A percentile compares a stretch with the other conserved stretches of the same genome.
Conservation (phyloP, 2,888 invertebrate genomes). For the Gymnosoma rotundatum region DNA sequence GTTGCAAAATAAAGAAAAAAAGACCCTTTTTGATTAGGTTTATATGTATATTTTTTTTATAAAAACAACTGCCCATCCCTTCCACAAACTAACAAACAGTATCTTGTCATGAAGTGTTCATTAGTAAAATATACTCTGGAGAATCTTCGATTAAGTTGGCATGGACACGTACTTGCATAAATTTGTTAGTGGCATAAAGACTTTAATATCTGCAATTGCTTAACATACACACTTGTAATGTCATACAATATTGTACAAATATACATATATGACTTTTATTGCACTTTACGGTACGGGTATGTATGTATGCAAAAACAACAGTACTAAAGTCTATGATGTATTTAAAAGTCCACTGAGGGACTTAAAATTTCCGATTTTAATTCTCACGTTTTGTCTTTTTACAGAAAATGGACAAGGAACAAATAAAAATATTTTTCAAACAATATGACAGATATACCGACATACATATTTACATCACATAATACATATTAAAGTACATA, state of each 20-base stretch:
- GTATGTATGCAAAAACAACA: neutral
- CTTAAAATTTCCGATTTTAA: slow-evolving; percentile 49
- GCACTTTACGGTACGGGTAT: neutral
- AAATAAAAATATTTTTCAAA: slow-evolving; percentile 21
- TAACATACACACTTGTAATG: slow-evolving; percentile 2
- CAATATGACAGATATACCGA: neutral
- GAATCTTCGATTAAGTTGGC: slow-evolving; percentile 29
- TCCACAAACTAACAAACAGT: slow-evolving; percentile 2
- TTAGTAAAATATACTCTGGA: slow-evolving; percentile 27
- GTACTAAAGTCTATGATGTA: neutral
- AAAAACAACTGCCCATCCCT: neutral
- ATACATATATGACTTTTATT: too few relatives aligned
- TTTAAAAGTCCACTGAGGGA: slow-evolving; percentile 53
- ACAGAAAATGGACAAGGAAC: neutral
- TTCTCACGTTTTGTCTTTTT: slow-evolving; percentile 51
- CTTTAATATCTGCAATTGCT: slow-evolving; percentile 1
- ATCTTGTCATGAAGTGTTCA: slow-evolving; percentile 12
- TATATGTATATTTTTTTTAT: too few relatives aligned
- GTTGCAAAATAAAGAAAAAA: too few relatives aligned
- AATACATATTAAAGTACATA: too few relatives aligned
- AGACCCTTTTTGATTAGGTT: too few relatives aligned
- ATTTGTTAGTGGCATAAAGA: slow-evolving; percentile 42
- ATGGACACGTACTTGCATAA: slow-evolving; percentile 47
- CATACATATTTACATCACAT: too few relatives aligned
- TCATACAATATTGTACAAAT: too few relatives aligned